These are phyloP conservation scores for Apocheima hispidaria DNA, from an alignment of 2,888 invertebrate genomes.

Conservation along the genomic window DNA sequence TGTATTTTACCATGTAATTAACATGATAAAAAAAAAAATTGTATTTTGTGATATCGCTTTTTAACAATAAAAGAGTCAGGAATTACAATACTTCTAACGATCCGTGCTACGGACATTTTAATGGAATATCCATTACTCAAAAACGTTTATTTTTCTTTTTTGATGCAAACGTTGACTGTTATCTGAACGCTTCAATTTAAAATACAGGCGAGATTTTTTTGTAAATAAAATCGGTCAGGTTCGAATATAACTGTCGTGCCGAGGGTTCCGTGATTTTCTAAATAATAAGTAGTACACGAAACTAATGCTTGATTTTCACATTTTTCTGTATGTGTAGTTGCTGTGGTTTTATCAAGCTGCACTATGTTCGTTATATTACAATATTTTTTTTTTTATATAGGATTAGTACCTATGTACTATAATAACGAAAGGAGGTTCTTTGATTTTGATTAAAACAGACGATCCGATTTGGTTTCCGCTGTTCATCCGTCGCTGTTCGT, in stretches of 20 bases:
- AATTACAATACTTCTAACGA: conserved; percentile 8
- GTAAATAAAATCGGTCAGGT: conserved; percentile 3
- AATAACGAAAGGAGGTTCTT: too few relatives aligned
- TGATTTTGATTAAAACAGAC: too few relatives aligned
- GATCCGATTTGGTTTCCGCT: too few relatives aligned
- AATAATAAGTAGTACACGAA: too few relatives aligned
- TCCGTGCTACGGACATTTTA: conserved; percentile 17
- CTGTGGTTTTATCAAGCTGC: too few relatives aligned
- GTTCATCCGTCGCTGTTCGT: too few relatives aligned
- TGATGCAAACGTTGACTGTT: conserved; percentile 21
- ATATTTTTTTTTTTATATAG: too few relatives aligned
- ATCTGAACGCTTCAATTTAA: conserved; percentile 22
- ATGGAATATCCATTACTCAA: conserved; percentile 29
- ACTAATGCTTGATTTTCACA: too few relatives aligned
- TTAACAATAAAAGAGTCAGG: neutral
- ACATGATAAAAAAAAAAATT: neutral
- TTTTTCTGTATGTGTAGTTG: too few relatives aligned
- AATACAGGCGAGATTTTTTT: conserved; percentile 13
- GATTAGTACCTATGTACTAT: too few relatives aligned
- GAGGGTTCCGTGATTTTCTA: neutral
- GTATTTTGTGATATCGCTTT: conserved; percentile 3
- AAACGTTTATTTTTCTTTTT: conserved; percentile 12
- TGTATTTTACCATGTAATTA: neutral
- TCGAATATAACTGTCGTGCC: neutral
- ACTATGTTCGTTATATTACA: too few relatives aligned